Percentiles rank a stretch among this genome's conserved stretches.
Evolutionary conservation across 2,797 vertebrate species (phyloP).

Genomic region (Schizothorax lantsangensis): DNA sequence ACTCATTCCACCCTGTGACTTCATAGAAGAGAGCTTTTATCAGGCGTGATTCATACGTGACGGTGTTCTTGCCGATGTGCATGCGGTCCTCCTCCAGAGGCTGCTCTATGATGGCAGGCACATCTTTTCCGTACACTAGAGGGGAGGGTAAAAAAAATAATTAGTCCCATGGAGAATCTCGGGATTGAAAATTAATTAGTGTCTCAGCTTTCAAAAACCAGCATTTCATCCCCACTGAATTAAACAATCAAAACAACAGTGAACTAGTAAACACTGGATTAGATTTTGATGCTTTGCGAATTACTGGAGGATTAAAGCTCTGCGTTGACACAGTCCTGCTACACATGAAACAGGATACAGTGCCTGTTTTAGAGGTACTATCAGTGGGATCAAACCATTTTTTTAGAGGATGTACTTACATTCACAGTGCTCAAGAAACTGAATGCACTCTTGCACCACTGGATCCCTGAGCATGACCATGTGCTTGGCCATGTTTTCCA

Average conservation of each 20-base stretch:
- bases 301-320: slow-evolving; percentile 16
- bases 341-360: slow-evolving; percentile 5
- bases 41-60: slow-evolving; percentile 92
- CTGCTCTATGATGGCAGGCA: slow-evolving; percentile 90
- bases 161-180: slow-evolving; percentile 46
- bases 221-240: slow-evolving; percentile 39
- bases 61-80: slow-evolving; percentile 90
- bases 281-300: not conserved
- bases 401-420: slow-evolving; percentile 68
- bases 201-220: slow-evolving; percentile 24
- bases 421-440: slow-evolving; percentile 95
- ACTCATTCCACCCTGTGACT: slow-evolving; percentile 87
- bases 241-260: slow-evolving; percentile 14
- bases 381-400: not conserved
- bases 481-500: slow-evolving; percentile 98
- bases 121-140: slow-evolving; percentile 83
- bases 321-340: not conserved
- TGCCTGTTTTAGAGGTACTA: not conserved
- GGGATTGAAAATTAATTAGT: slow-evolving; percentile 50
- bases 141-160: slow-evolving; percentile 20
- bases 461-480: slow-evolving; percentile 89
- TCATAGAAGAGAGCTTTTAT: slow-evolving; percentile 90
- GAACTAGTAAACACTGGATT: slow-evolving; percentile 15
- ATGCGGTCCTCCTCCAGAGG: slow-evolving; percentile 88
- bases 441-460: slow-evolving; percentile 89